These are phyloP conservation scores for Belgica antarctica DNA, from an alignment of 2,888 invertebrate genomes.

Conservation along the genomic window DNA sequence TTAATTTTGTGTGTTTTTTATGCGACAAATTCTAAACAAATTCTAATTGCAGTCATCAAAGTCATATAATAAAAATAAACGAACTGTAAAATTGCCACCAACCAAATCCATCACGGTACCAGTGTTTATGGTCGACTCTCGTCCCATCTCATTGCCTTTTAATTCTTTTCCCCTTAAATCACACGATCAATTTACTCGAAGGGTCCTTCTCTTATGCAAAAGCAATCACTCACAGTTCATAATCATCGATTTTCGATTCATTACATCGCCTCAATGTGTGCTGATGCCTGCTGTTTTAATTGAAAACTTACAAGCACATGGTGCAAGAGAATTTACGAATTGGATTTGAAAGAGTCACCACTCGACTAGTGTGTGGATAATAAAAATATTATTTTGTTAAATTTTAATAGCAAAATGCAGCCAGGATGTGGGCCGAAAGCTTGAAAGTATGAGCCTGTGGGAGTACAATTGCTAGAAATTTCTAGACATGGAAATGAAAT, in stretches of 20 bases:
- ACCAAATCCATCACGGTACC: too few species aligned
- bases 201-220: too few species aligned
- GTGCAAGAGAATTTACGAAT: conserved; percentile 5
- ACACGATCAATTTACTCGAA: too few species aligned
- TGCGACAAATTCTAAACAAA: too few species aligned
- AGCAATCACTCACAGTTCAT: not conserved
- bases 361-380: not conserved
- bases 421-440: not conserved
- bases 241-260: conserved; percentile 38
- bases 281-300: conserved; percentile 2
- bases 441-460: not conserved
- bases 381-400: not conserved
- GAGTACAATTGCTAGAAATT: not conserved
- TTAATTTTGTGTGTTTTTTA: too few species aligned
- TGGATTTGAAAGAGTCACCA: not conserved
- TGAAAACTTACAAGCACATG: conserved; percentile 34
- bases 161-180: too few species aligned
- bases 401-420: not conserved
- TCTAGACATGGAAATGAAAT: not conserved
- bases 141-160: too few species aligned
- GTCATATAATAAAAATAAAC: too few species aligned
- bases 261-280: not conserved
- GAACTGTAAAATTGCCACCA: too few species aligned
- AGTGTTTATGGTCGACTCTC: too few species aligned
- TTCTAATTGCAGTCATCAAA: too few species aligned